Evolutionary conservation across 2,797 vertebrate species (phyloP), one percentile per base, ranked within the genome.

Genomic region (Rhodeus uyekii): DNA sequence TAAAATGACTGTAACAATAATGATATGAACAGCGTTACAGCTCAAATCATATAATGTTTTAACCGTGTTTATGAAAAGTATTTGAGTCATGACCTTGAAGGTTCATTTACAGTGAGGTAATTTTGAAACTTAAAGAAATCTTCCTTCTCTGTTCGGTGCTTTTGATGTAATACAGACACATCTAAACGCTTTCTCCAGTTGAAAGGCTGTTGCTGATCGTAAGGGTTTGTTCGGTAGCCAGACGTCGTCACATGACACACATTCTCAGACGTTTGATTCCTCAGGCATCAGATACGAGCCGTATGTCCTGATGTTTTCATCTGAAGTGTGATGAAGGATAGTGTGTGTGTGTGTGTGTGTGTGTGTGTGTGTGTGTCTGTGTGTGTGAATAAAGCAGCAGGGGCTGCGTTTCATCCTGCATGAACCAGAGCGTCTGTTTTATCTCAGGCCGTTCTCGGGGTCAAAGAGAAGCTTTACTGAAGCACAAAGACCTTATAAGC

Each of bases 401-500:
- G 32, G 75, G 72, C 65, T 85, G 67, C 38, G 79, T 68, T 84
- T 81, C 48, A 72, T 85, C 55, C 67, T 34, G 29, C 38, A 16
- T 46, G 42, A 13, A 14, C 42, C 3, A 58, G 50, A 72, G 65
- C 22, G 65, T 75, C 81, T 90, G 88, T 36, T 87, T 87, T 88
- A 63, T 85, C 65, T 90, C 89, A 84, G 44, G 2, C 16, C 61
- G 53, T 84, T 46, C 67, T 78, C 50, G 55, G 80, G 81, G 53
- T 74, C 79, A 77, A 79, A 68, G 32, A 73, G 63, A 79, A 78
- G 83, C 60, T 84, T 72, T 69, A 46, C 39, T 73, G 77, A 88
- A 39, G 67, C 68, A 80, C 83, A 76, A 68, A 5, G 71, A 58
- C 63, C 88, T 80, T 85, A 85, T 88, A 83, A 84, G 86, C 79